Percentiles rank a stretch among this genome's conserved stretches.
Conservation (phyloP, 2,888 invertebrate species). For the Luffia ferchaultella region DNA sequence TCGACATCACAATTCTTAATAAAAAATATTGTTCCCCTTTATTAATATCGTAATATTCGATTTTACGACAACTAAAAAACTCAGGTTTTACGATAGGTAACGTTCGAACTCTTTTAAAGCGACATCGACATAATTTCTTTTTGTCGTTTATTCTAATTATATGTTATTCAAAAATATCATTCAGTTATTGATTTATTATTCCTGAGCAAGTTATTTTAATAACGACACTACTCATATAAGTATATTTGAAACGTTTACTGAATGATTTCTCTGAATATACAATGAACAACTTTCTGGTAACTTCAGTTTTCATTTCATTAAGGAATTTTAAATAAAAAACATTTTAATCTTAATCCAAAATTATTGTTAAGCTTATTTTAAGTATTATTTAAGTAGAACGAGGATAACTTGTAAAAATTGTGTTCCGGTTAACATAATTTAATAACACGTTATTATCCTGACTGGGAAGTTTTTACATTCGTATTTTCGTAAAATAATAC, state of each 20-base stretch:
- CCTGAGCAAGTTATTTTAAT: neutral
- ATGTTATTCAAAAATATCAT: neutral
- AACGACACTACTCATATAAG: neutral
- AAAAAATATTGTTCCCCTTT: slow-evolving; percentile 59
- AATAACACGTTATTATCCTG: no score
- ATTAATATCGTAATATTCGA: slow-evolving; percentile 38
- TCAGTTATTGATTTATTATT: neutral
- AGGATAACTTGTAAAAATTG: no score
- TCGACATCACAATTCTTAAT: slow-evolving; percentile 59
- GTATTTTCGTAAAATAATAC: no score
- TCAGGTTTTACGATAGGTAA: slow-evolving; percentile 61
- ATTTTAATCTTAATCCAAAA: neutral
- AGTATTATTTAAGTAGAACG: neutral
- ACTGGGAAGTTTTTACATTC: no score
- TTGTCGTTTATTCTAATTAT: slow-evolving; percentile 18
- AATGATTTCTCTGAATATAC: slow-evolving; percentile 24
- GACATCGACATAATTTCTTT: slow-evolving; percentile 34
- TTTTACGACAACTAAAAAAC: slow-evolving; percentile 39
- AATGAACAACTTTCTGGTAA: slow-evolving; percentile 59
- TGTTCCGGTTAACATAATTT: no score
- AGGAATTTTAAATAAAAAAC: neutral
- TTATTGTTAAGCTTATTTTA: neutral
- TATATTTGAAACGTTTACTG: neutral
- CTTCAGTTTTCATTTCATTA: slow-evolving; percentile 37
- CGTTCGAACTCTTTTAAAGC: slow-evolving; percentile 55